A percentile compares a stretch with the other conserved stretches of the same genome.
These are phyloP conservation scores for Magallana ariakensis DNA, from an alignment of 1,140 invertebrate genomes.

Conservation along the genomic window DNA sequence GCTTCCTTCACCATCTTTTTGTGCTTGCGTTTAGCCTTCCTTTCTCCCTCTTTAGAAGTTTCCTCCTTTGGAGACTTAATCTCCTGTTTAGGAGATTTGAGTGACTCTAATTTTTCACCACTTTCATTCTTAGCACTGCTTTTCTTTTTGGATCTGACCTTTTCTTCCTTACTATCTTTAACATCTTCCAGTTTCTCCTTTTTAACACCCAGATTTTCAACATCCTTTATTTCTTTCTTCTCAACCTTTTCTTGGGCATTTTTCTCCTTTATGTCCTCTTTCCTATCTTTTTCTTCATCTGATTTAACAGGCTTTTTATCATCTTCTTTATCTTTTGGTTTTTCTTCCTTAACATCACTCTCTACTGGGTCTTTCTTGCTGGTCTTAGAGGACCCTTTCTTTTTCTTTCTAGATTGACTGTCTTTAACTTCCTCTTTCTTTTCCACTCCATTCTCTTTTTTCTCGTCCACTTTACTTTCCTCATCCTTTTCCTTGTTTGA, in stretches of 20 bases:
- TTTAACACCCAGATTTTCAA: not conserved
- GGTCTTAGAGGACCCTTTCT: conserved; percentile 24
- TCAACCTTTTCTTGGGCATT: conserved; percentile 37
- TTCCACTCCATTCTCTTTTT: conserved; percentile 84
- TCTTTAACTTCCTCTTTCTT: conserved; percentile 46
- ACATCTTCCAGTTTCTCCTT: not conserved
- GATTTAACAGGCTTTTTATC: conserved; percentile 25
- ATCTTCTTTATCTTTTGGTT: conserved; percentile 20
- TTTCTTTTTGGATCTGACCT: conserved; percentile 38
- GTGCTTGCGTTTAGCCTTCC: conserved; percentile 16
- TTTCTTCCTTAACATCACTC: conserved; percentile 26
- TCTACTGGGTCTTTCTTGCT: conserved; percentile 33
- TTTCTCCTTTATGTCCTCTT: conserved; percentile 31
- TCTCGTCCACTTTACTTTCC: conserved; percentile 87
- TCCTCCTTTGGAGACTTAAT: conserved; percentile 24
- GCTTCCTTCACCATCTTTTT: conserved; percentile 11
- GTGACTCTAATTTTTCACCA: conserved; percentile 26
- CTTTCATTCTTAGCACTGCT: conserved; percentile 26
- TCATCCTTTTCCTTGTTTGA: conserved; percentile 66
- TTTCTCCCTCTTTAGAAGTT: not conserved
- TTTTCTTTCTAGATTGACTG: conserved; percentile 45
- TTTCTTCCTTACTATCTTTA: conserved; percentile 37
- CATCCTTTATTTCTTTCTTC: not conserved
- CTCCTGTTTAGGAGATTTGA: conserved; percentile 44
- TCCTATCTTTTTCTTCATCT: not conserved